Evolutionary conservation across 2,797 vertebrate species (phyloP).

Genomic region (Channallabes apus): DNA sequence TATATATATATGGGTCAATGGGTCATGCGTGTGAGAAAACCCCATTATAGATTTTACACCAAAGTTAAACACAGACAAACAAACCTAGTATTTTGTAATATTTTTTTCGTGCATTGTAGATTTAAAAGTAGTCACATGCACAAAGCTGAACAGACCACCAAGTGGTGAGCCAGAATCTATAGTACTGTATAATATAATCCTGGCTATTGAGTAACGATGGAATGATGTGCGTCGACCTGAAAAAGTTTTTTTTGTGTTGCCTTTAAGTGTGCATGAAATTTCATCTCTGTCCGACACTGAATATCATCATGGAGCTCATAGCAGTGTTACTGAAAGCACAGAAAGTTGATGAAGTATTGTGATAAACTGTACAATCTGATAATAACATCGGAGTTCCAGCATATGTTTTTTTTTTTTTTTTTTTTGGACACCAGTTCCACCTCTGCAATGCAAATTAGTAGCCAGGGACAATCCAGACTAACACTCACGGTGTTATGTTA

Average conservation of each 20-base stretch:
- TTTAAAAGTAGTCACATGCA: constrained; percentile 63
- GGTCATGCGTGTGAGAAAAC: too few relatives aligned
- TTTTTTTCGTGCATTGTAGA: constrained; percentile 35
- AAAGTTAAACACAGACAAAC: constrained; percentile 57
- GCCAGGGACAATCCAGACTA: constrained; percentile 18
- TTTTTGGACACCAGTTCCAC: neutral
- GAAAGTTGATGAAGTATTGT: neutral
- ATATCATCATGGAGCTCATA: constrained; percentile 8
- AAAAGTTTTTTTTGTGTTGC: constrained; percentile 41
- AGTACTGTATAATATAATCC: constrained; percentile 23
- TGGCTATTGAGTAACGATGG: constrained; percentile 22
- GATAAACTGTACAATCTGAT: neutral
- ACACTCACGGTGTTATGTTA: neutral
- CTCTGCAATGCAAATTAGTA: neutral
- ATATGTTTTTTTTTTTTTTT: neutral
- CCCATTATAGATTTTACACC: constrained; percentile 54
- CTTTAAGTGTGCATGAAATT: constrained; percentile 19
- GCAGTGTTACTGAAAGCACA: constrained; percentile 25
- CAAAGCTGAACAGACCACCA: constrained; percentile 57
- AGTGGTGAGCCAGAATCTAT: constrained; percentile 42
- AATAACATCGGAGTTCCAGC: neutral
- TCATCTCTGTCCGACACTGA: constrained; percentile 31
- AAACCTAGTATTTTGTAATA: constrained; percentile 26
- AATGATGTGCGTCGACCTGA: constrained; percentile 44
- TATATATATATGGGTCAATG: too few relatives aligned